Percentiles rank a stretch among this genome's conserved stretches.
Evolutionary conservation across 1,140 invertebrate genomes (phyloP).

Genomic region (Drosophila elegans): DNA sequence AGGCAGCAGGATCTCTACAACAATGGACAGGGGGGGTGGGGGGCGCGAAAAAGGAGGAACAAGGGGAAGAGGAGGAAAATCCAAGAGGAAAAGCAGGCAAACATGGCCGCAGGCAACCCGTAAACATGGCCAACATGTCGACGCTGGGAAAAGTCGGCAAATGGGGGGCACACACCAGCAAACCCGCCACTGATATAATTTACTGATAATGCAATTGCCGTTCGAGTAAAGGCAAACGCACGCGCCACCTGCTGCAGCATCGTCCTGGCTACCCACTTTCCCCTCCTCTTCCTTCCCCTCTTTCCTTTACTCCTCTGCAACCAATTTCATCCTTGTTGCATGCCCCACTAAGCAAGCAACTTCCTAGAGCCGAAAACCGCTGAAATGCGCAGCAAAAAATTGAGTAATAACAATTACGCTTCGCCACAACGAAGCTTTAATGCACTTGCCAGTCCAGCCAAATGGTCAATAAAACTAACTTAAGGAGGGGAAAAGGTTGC

Average conservation of each 20-base stretch:
- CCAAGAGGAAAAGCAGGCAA: constrained; percentile 33
- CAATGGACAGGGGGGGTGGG: constrained; percentile 9
- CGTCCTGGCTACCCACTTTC: constrained; percentile 10
- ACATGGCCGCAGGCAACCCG: constrained; percentile 62
- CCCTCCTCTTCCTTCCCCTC: neutral
- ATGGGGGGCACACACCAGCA: constrained; percentile 25
- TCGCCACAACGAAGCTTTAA: constrained; percentile 26
- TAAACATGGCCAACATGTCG: constrained; percentile 68
- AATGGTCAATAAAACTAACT: neutral
- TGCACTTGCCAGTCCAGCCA: constrained; percentile 16
- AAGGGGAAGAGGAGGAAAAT: neutral
- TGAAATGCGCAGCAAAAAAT: constrained; percentile 52
- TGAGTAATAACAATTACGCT: constrained; percentile 46
- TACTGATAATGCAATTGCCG: constrained; percentile 72
- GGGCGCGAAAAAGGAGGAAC: neutral
- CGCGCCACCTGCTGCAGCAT: constrained; percentile 51
- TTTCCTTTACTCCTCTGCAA: neutral
- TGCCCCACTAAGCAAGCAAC: constrained; percentile 43
- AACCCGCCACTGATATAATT: constrained; percentile 72
- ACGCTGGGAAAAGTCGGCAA: constrained; percentile 28
- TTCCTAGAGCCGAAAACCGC: constrained; percentile 40
- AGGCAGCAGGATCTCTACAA: constrained; percentile 3
- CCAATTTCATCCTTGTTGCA: constrained; percentile 22
- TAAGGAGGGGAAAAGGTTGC: neutral
- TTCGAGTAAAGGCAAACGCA: constrained; percentile 48